phyloP scores from a whole-genome alignment of 2,797 vertebrate genomes.

The Lycodopsis pacificus region DNA sequence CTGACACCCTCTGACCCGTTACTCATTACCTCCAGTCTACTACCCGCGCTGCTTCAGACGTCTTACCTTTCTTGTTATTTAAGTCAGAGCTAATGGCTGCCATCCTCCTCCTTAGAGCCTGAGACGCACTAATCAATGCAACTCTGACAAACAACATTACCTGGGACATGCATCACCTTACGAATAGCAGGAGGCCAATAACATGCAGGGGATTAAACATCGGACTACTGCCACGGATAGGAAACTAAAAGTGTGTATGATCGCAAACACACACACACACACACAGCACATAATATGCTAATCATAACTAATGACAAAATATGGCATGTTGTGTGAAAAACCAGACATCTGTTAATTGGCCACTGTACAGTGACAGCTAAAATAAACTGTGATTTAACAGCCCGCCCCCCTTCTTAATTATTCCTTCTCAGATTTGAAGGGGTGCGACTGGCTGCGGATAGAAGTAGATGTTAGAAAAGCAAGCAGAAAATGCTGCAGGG shows the following conservation, averaged over 20 bases:
- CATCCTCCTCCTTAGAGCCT: conserved; percentile 41
- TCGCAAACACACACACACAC: neutral
- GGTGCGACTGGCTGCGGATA: conserved; percentile 1
- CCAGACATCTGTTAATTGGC: conserved; percentile 28
- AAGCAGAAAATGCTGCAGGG: conserved; percentile 18
- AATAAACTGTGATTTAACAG: conserved; percentile 42
- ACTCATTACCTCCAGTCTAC: neutral
- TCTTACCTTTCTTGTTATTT: conserved; percentile 31
- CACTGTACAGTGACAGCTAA: neutral
- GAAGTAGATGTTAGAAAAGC: conserved; percentile 35
- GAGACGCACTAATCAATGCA: conserved; percentile 55
- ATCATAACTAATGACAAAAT: conserved; percentile 16
- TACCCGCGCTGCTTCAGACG: conserved; percentile 12
- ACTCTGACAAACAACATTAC: conserved; percentile 53
- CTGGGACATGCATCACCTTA: conserved; percentile 56
- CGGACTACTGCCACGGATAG: conserved; percentile 43
- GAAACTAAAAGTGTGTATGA: conserved; percentile 25
- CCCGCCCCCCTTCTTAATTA: conserved; percentile 27
- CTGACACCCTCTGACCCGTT: conserved; percentile 21
- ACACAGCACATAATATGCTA: neutral
- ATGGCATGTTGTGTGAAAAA: neutral
- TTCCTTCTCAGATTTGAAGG: conserved; percentile 21
- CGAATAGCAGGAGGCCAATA: conserved; percentile 41
- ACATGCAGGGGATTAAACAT: conserved; percentile 50
- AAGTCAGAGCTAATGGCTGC: conserved; percentile 47